Conservation (phyloP, 2,888 invertebrate species). For the Phalera bucephala region DNA sequence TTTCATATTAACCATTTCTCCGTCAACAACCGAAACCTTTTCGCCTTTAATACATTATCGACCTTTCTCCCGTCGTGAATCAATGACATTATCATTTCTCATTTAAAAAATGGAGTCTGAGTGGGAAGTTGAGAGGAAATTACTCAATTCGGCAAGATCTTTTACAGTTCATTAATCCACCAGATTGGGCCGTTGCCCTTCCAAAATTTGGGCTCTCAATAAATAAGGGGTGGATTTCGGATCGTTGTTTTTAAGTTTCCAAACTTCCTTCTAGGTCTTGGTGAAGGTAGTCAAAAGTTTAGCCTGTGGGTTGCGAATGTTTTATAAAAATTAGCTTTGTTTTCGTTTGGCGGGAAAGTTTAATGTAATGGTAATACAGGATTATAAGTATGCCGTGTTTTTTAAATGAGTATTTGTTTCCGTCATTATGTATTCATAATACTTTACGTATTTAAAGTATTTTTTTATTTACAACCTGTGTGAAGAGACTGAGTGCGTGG, state of each 20-base stretch:
- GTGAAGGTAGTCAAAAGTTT: too few species aligned
- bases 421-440: too few species aligned
- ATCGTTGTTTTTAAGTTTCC: conserved; percentile 15
- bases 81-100: conserved; percentile 55
- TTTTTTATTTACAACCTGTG: too few species aligned
- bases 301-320: too few species aligned
- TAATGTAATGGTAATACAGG: too few species aligned
- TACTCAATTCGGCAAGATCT: conserved; percentile 69
- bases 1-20: conserved; percentile 25
- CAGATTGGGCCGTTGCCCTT: conserved; percentile 63
- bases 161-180: conserved; percentile 75
- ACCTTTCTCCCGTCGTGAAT: conserved; percentile 24
- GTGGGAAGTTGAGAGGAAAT: conserved; percentile 50
- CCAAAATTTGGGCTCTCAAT: conserved; percentile 55
- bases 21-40: conserved; percentile 21
- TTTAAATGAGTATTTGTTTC: too few species aligned
- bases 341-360: too few species aligned
- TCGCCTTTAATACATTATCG: conserved; percentile 28
- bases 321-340: too few species aligned
- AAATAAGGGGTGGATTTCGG: conserved; percentile 46
- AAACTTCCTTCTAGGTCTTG: conserved; percentile 5
- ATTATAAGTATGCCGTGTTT: too few species aligned
- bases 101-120: conserved; percentile 52
- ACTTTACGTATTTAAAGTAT: too few species aligned
- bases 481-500: too few species aligned